Evolutionary conservation across 2,797 vertebrate genomes (phyloP).

Genomic region (Spheniscus humboldti): DNA sequence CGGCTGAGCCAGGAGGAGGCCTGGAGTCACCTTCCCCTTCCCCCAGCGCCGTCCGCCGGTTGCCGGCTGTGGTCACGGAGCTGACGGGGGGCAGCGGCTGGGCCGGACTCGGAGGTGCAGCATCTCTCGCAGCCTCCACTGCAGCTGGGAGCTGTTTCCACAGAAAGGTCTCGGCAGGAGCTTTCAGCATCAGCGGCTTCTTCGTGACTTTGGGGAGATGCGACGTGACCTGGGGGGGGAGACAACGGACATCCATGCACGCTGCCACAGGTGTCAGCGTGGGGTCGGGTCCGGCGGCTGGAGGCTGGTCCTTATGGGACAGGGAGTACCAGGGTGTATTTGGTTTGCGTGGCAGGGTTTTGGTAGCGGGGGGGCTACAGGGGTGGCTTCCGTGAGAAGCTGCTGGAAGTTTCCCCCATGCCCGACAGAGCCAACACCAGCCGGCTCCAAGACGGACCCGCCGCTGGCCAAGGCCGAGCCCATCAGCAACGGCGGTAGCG

Average conservation of each 20-base stretch:
- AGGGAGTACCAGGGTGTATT: no score
- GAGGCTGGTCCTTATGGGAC: neutral
- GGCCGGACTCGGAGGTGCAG: neutral
- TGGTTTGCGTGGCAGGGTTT: no score
- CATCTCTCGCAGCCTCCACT: neutral
- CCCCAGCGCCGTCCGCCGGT: accelerated
- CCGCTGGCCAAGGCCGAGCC: no score
- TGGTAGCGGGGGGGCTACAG: no score
- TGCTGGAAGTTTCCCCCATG: no score
- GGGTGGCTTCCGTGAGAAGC: no score
- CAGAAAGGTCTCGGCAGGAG: neutral
- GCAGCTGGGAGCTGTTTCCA: neutral
- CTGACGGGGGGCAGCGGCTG: neutral
- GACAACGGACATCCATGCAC: accelerated
- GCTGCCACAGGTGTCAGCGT: accelerated
- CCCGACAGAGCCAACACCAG: no score
- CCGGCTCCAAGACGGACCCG: no score
- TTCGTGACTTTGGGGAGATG: slow-evolving; percentile 70
- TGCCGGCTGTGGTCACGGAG: accelerated
- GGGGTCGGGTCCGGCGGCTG: accelerated
- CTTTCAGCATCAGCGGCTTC: slow-evolving; percentile 12
- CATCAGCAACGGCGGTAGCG: no score
- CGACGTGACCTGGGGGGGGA: slow-evolving; percentile 67
- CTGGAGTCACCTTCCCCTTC: neutral
- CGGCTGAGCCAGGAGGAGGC: neutral